A percentile compares a stretch with the other conserved stretches of the same genome.
Evolutionary conservation across 2,888 invertebrate genomes (phyloP).

Genomic region (Chymomyza procnemis): DNA sequence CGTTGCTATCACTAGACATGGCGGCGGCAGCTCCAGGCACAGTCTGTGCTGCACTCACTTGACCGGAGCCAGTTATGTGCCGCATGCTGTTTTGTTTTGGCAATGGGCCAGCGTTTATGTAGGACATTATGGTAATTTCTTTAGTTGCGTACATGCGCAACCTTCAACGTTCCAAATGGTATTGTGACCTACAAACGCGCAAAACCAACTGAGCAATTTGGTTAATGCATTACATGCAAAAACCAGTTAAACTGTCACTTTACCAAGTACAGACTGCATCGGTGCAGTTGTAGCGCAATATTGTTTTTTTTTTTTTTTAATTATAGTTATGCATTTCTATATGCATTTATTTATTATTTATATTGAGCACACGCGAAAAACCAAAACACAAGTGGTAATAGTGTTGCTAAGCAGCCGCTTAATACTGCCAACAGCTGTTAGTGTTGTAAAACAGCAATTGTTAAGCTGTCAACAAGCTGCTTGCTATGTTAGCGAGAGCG

Average conservation of each 20-base stretch:
- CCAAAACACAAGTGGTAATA: background rate
- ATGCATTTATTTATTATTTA: background rate
- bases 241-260: background rate
- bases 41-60: constrained; percentile 43
- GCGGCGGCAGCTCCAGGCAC: constrained; percentile 42
- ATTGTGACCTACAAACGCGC: constrained; percentile 1
- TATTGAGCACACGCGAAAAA: constrained; percentile 1
- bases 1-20: constrained; percentile 9
- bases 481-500: background rate
- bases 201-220: background rate
- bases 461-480: background rate
- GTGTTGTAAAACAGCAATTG: background rate
- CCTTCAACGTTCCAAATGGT: constrained; percentile 1
- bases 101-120: constrained; percentile 1
- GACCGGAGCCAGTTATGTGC: background rate
- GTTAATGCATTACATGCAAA: background rate
- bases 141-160: constrained; percentile 22
- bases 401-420: constrained; percentile 1
- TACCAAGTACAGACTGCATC: background rate
- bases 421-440: background rate
- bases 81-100: background rate
- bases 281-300: background rate
- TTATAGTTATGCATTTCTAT: background rate
- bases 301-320: too few relatives aligned
- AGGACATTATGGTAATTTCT: constrained; percentile 17